Conservation (phyloP, 2,888 invertebrate genomes). For the Blastobasis adustella region DNA sequence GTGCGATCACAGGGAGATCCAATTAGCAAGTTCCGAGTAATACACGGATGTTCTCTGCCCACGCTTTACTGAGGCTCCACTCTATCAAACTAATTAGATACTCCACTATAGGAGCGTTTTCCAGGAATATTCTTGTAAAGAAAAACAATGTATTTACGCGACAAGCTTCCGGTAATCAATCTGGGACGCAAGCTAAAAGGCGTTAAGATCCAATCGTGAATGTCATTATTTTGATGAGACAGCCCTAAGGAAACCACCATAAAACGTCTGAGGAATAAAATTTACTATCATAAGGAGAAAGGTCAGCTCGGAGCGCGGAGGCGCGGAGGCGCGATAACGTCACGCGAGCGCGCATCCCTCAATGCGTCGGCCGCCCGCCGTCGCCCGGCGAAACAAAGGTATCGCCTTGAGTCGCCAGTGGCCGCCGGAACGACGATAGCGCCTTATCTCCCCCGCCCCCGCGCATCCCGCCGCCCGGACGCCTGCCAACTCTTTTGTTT, state of each 20-base stretch:
- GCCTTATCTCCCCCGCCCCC: conserved; percentile 59
- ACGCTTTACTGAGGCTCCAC: conserved; percentile 29
- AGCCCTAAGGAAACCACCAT: conserved; percentile 37
- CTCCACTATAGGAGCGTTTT: not conserved
- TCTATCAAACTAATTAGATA: not conserved
- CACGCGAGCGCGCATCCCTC: conserved; percentile 68
- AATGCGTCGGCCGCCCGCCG: conserved; percentile 25
- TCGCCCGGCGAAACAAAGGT: conserved; percentile 60
- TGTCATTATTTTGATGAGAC: conserved; percentile 40
- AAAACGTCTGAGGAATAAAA: conserved; percentile 62
- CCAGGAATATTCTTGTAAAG: not conserved
- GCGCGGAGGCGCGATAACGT: conserved; percentile 60
- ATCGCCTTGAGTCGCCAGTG: conserved; percentile 67
- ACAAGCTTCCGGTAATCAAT: too few species aligned
- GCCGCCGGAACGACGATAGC: conserved; percentile 62
- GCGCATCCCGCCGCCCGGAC: conserved; percentile 32
- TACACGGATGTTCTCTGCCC: conserved; percentile 9
- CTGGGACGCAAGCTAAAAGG: conserved; percentile 9
- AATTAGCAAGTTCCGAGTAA: conserved; percentile 33
- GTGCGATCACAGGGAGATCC: conserved; percentile 29
- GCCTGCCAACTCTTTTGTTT: conserved; percentile 71
- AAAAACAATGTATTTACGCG: not conserved
- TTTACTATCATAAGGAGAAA: conserved; percentile 64
- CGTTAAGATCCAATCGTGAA: conserved; percentile 32
- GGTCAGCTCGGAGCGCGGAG: conserved; percentile 40